Evolutionary conservation across 2,797 vertebrate species (phyloP), one percentile per base, ranked within the genome.

Genomic region (Molossus alvarezi): DNA sequence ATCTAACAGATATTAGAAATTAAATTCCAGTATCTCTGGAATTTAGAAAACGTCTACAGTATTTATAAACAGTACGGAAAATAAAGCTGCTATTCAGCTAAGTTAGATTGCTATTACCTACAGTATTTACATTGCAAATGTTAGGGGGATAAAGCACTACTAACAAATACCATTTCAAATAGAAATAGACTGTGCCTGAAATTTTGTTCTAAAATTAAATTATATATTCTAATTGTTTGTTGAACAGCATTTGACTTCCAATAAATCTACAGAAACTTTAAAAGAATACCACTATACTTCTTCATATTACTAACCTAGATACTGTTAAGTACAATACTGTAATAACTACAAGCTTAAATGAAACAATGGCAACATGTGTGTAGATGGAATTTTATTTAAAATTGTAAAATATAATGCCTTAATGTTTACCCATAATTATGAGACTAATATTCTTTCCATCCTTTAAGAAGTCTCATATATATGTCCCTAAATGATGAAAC

Each of bases 1-100:
- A 97, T 95, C 97, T 96, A 95, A 97, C 96, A 98, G 97, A 97
- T 98, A 98, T 84, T 95, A 97, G 97, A 98, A 98, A 97, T 97
- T 98, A 97, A 97, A 98, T 79, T 98, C 97, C 97, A 98, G 97
- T 97, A 98, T 97, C 97, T 97, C 79, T 33, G 33, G 33, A 98
- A 98, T 33, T 33, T 33, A 98, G 80, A 64, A 97, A 97, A 93
- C 41, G 94, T 94, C 96, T 98, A 88, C 90, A 95, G 93, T 98
- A 98, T 97, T 98, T 98, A 98, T 90, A 98, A 79, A 97, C 29
- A 98, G 82, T 92, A 97, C 93, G 86, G 97, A 97, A 94, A 97
- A 98, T 96, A 96, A 98, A 95, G 87, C 79, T 98, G 96, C 96
- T 98, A 97, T 98, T 97, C 91, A 96, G 81, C 96, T 75, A 96